Percentiles rank a stretch among this genome's conserved stretches.
Conservation (phyloP, 2,888 invertebrate genomes). For the Ennomos erosarius region DNA sequence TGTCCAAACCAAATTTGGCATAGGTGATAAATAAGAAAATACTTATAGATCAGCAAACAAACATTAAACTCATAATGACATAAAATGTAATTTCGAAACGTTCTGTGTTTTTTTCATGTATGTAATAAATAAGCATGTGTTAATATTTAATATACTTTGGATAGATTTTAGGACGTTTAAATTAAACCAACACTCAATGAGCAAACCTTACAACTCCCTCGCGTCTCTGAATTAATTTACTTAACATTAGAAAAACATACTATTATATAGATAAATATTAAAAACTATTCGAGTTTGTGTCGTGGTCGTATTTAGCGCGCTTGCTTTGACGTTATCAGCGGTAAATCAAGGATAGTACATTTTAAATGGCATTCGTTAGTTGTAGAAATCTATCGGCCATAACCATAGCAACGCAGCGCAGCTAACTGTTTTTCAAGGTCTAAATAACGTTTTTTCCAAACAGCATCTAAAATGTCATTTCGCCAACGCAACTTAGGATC, state of each 20-base stretch:
- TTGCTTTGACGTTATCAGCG: background rate
- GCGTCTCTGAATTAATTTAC: constrained; percentile 45
- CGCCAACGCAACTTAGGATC: background rate
- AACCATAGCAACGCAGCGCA: background rate
- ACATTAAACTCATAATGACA: constrained; percentile 2
- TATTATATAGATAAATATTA: constrained; percentile 63
- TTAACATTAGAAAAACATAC: constrained; percentile 49
- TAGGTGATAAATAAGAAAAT: no score
- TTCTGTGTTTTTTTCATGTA: constrained; percentile 5
- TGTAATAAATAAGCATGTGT: constrained; percentile 28
- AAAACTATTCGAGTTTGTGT: constrained; percentile 75
- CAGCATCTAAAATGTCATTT: no score
- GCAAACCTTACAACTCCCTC: constrained; percentile 57
- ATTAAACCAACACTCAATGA: constrained; percentile 48
- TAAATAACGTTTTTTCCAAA: no score
- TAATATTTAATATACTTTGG: constrained; percentile 33
- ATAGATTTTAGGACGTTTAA: constrained; percentile 42
- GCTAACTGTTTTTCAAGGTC: background rate
- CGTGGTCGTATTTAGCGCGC: constrained; percentile 43
- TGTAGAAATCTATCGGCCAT: constrained; percentile 1
- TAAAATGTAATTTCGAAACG: background rate
- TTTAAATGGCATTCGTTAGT: constrained; percentile 4
- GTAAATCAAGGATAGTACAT: constrained; percentile 2
- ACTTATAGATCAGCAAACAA: background rate
- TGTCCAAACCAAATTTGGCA: no score